Evolutionary conservation across 2,113 vertebrate species (phyloP), one percentile per base, ranked within the genome.

Genomic region (Orthochromis malagaraziensis): DNA sequence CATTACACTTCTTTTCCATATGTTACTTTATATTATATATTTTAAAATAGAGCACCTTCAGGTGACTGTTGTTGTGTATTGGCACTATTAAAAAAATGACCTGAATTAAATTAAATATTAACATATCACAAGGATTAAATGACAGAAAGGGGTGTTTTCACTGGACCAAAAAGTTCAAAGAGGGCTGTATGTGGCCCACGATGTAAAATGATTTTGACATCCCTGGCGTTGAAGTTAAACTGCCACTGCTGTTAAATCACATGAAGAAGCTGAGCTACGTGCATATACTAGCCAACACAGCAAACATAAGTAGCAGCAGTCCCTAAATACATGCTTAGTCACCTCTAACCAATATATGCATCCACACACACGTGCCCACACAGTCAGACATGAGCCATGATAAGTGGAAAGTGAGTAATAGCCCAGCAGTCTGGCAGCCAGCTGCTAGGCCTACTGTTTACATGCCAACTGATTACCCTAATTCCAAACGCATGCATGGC

Each of bases 381-480:
- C 85, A 85, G 79, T 84, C 77, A 92, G 80, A 93, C 68, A 91
- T 93, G 92, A 92, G 90, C 35, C 70, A 77, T 93, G 92, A 94
- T 97, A 96, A 97, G 95, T 96, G 96, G 94, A 89, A 83, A 93
- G 95, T 96, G 96, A 97, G 93, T 96, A 96, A 97, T 96, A 94
- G 96, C 92, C 86, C 45, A 17, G 88, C 85, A 93, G 93, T 95
- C 95, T 95, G 95, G 92, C 93, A 95, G 96, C 96, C 96, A 97
- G 97, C 97, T 97, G 97, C 96, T 97, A 90, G 95, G 95, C 96
- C 97, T 96, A 93, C 94, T 97, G 97, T 97, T 97, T 97, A 97
- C 97, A 97, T 97, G 96, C 96, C 97, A 97, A 96, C 96, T 97
- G 97, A 98, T 98, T 97, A 97, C 96, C 96, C 97, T 98, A 97